Percentiles rank a stretch among this genome's conserved stretches.
Evolutionary conservation across 53 echinoderm and acorn worm genomes (phyloP).

Genomic region (Echinometra lucunter): DNA sequence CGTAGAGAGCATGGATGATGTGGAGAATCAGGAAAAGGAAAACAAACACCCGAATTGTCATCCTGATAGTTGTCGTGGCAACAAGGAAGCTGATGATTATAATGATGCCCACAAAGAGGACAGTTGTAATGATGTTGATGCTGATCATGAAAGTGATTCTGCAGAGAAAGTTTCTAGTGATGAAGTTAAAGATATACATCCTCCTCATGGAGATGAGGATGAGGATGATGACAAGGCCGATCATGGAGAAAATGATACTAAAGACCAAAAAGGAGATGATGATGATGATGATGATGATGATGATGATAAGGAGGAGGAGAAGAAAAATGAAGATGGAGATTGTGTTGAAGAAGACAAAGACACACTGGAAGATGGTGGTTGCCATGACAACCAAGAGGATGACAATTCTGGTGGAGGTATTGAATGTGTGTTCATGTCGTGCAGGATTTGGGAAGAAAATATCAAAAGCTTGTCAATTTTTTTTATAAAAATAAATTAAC

Average conservation of each 20-base stretch:
- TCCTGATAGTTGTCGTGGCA: slow-evolving; percentile 26
- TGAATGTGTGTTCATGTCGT: slow-evolving; percentile 48
- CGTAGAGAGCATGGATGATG: slow-evolving; percentile 16
- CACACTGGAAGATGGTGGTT: neutral
- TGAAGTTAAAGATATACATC: neutral
- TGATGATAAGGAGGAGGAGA: neutral
- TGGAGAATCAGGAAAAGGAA: slow-evolving; percentile 29
- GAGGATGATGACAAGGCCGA: neutral
- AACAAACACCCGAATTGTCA: neutral
- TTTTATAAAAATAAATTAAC: neutral
- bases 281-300: neutral
- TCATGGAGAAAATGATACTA: neutral
- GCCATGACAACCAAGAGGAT: slow-evolving; percentile 44
- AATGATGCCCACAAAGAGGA: slow-evolving; percentile 54
- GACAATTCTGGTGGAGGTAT: slow-evolving; percentile 55
- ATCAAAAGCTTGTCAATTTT: neutral
- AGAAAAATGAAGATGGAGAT: neutral
- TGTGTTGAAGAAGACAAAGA: neutral
- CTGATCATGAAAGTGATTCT: neutral
- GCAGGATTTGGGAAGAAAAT: neutral
- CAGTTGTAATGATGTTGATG: neutral
- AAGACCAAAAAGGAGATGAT: neutral
- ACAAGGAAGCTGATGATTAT: slow-evolving; percentile 19
- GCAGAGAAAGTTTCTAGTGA: neutral
- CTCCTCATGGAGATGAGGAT: neutral